Base-by-base conservation (phyloP, 1,140 invertebrate genomes). In the Onthophagus taurus region DNA sequence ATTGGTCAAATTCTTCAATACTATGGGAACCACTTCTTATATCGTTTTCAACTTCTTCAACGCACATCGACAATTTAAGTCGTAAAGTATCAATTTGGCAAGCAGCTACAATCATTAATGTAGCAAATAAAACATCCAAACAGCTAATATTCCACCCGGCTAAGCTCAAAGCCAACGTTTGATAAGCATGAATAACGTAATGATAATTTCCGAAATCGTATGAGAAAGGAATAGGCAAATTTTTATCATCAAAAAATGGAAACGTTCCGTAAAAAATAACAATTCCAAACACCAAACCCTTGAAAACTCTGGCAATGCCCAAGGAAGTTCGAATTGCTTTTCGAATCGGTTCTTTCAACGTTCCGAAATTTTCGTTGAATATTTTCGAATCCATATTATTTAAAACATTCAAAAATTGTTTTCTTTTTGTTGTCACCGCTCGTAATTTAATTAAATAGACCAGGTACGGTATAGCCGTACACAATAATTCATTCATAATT, bases 61-160 rank as follows among this genome's bases (percentile, higher is more conserved):
- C 18, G 3, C 13, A 24, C 13, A 21, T 9, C 5, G 11, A 31
- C 5, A 42, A 38, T 29, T 4, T 31, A 13, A 13, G 26, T 31
- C 23, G 42, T 17, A 47, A 29, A 21, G 43, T 34, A n/a, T 47
- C 41, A n/a, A 47, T 17, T 30, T 47, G 45, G 13, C 31, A 17
- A 9, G 39, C 38, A 12, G 29, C 39, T 8, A 47, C 29, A n/a
- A 38, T 26, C 45, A 47, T 43, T 13, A 47, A 35, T 31, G 30
- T 43, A 13, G 31, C 31, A 21, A 31, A 26, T 9, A 50, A 7
- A 11, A 41, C 31, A 18, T 50, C 48, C 17, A 50, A 24, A n/a
- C 31, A 37, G 1, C 33, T 42, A 16, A 37, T 46, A 31, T 43
- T 47, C 38, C 37, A 42, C 1, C 44, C 44, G 1, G 18, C 26